phyloP scores from a whole-genome alignment of 1,140 invertebrate species.

The Drosophila hydei region DNA sequence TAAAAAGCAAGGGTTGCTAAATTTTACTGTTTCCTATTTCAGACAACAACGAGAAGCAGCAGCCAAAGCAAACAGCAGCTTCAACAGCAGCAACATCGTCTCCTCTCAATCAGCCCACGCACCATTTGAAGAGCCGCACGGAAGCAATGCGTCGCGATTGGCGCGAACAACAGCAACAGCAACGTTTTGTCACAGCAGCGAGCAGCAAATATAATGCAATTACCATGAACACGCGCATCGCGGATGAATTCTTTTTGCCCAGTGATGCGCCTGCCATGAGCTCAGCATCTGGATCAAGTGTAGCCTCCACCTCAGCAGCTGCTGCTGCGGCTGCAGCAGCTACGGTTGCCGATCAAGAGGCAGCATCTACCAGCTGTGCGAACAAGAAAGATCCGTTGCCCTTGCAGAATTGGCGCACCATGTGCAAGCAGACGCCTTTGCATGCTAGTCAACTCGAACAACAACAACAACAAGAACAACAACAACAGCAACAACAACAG shows the following conservation, averaged over 20 bases:
- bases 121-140: neutral
- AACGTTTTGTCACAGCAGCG: conserved; percentile 44
- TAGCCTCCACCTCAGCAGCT: neutral
- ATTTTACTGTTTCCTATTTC: neutral
- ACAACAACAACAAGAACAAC: neutral
- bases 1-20: neutral
- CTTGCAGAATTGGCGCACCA: conserved; percentile 7
- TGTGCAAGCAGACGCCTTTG: conserved; percentile 1
- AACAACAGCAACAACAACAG: neutral
- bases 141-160: conserved; percentile 11
- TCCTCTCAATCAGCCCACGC: conserved; percentile 8
- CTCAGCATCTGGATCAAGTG: neutral
- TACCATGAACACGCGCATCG: conserved; percentile 55
- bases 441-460: neutral
- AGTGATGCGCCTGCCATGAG: neutral
- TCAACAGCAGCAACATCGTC: neutral
- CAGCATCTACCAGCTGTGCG: too few species aligned
- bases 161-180: conserved; percentile 27
- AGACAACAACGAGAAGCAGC: conserved; percentile 2
- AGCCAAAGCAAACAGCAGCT: neutral
- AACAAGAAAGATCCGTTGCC: neutral
- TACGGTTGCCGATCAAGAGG: too few species aligned
- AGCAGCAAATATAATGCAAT: conserved; percentile 29
- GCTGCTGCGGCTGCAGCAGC: neutral
- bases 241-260: conserved; percentile 47